These are phyloP conservation scores for Seira ritae DNA, from an alignment of 2,888 invertebrate genomes.

Conservation along the genomic window DNA sequence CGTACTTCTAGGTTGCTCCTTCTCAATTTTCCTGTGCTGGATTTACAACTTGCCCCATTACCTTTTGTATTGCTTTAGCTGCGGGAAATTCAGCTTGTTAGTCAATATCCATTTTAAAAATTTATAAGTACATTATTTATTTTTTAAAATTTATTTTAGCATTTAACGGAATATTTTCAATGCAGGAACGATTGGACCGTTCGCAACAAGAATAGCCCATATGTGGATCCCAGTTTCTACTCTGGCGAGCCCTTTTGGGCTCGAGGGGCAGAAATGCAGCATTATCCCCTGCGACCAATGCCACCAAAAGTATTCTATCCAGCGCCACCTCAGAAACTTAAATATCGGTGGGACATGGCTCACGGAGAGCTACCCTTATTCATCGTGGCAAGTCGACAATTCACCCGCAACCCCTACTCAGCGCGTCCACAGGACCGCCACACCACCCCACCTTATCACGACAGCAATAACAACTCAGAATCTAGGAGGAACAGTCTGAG, in stretches of 20 bases:
- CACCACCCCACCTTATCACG: conserved; percentile 11
- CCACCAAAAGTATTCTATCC: conserved; percentile 72
- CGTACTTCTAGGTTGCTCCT: conserved; percentile 60
- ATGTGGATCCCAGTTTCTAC: conserved; percentile 72
- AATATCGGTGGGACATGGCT: conserved; percentile 68
- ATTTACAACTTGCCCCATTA: conserved; percentile 70
- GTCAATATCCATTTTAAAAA: conserved; percentile 33
- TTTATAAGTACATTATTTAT: not conserved
- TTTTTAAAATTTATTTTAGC: not conserved
- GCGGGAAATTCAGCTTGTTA: conserved; percentile 69
- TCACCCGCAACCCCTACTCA: conserved; percentile 71
- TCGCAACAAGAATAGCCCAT: conserved; percentile 65
- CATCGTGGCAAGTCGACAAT: conserved; percentile 70
- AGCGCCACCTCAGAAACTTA: conserved; percentile 65
- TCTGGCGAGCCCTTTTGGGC: conserved; percentile 71
- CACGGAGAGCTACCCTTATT: conserved; percentile 70
- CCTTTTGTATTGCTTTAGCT: conserved; percentile 64
- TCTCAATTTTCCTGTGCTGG: conserved; percentile 70
- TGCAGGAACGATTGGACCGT: conserved; percentile 68
- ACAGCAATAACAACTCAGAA: not conserved
- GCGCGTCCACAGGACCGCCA: conserved; percentile 66
- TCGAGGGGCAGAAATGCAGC: conserved; percentile 63
- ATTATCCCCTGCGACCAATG: conserved; percentile 67
- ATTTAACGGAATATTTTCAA: not conserved
- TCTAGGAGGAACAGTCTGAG: conserved; percentile 10